A percentile compares a stretch with the other conserved stretches of the same genome.
Conservation (phyloP, 2,888 invertebrate species). For the Ceraclea dissimilis region DNA sequence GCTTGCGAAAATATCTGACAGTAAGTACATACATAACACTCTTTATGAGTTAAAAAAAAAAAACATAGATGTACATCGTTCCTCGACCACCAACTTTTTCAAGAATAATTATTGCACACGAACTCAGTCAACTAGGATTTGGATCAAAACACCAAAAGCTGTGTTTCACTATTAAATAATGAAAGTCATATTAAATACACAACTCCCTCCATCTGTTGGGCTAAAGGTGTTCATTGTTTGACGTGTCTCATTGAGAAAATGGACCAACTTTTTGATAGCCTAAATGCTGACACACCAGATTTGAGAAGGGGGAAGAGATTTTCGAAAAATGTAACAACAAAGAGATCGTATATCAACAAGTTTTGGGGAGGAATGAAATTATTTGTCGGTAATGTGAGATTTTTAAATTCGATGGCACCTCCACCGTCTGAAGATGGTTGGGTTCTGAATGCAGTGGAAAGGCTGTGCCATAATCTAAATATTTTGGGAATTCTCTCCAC, state of each 20-base stretch:
- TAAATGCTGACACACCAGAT: neutral
- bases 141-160: too few relatives aligned
- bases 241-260: neutral
- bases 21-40: neutral
- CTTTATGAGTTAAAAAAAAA: neutral
- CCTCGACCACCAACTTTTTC: neutral
- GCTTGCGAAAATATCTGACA: neutral
- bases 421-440: conserved; percentile 1
- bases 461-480: conserved; percentile 1
- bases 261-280: neutral
- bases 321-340: neutral
- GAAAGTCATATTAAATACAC: neutral
- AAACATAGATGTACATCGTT: neutral
- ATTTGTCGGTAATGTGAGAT: neutral
- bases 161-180: too few relatives aligned
- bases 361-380: neutral
- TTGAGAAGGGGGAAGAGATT: conserved; percentile 1
- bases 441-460: conserved; percentile 1
- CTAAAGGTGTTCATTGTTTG: neutral
- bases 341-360: neutral
- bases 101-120: neutral
- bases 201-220: neutral
- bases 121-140: too few relatives aligned
- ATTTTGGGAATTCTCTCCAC: neutral
- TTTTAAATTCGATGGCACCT: neutral